Evolutionary conservation across 2,888 invertebrate species (phyloP).

Genomic region (Clunio marinus): DNA sequence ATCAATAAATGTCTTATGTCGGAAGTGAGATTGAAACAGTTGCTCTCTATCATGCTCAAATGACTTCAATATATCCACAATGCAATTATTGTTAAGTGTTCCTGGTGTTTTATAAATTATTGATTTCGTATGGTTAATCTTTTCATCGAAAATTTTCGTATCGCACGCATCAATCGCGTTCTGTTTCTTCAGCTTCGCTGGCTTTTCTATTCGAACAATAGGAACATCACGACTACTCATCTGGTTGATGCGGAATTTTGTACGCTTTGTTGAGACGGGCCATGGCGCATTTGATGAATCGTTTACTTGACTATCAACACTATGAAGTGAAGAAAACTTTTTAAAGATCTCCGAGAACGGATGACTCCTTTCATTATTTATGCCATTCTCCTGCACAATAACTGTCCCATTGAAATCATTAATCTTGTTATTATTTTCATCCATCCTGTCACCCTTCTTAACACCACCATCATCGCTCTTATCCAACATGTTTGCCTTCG

Average conservation of each 20-base stretch:
- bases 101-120: not conserved
- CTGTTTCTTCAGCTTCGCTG: conserved; percentile 50
- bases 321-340: conserved; percentile 23
- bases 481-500: not conserved
- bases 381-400: not conserved
- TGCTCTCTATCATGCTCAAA: conserved; percentile 41
- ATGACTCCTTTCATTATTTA: not conserved
- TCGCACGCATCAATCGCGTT: conserved; percentile 45
- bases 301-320: not conserved
- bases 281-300: conserved; percentile 51
- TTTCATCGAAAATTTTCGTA: conserved; percentile 44
- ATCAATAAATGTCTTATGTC: conserved; percentile 25
- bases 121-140: conserved; percentile 36
- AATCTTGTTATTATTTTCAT: not conserved
- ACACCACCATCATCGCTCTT: not conserved
- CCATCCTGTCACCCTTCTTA: not conserved
- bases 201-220: conserved; percentile 58
- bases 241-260: conserved; percentile 63
- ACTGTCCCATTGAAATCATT: not conserved
- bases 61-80: not conserved
- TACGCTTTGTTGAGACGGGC: conserved; percentile 54
- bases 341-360: conserved; percentile 23
- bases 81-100: not conserved
- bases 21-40: conserved; percentile 43
- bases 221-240: conserved; percentile 67